Evolutionary conservation across 1,140 invertebrate genomes (phyloP), one percentile per base, ranked within the genome.

Genomic region (Pogonomyrmex barbatus): DNA sequence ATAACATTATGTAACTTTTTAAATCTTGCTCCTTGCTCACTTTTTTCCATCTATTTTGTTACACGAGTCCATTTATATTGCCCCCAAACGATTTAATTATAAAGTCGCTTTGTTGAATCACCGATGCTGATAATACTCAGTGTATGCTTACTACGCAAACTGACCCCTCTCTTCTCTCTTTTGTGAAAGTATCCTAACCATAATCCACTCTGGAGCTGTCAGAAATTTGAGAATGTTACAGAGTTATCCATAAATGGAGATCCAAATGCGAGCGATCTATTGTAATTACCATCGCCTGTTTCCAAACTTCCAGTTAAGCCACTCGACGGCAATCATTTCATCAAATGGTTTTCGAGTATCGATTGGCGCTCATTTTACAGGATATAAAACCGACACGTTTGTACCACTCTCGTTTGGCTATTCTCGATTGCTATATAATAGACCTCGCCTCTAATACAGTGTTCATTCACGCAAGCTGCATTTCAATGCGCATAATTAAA

Each of bases 221-320:
- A 83, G 79, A 83, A 83, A 83, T 83, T 83, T 73, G 68, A 83
- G 79, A 83, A 83, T 68, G 68, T 83, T 83, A 75, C 79, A 60
- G 54, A 83, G 79, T 83, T 83, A 83, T 75, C 52, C 52, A 83
- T 83, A 75, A 83, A 83, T 73, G 68, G 68, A 73, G 79, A 73
- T 45, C 68, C 42, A 75, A 83, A 73, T 83, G 68, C 79, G 54
- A 60, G 33, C 79, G 79, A 73, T 83, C 79, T 83, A 83, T 83
- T 83, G 79, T 83, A 83, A 83, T 83, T 83, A 75, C 68, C 67
- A 75, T n/a, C 56, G 42, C 12, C 79, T 62, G 56, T n/a, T 24
- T 70, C 47, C 17, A 54, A 82, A 82, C 68, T 73, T 71, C 42
- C 52, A 67, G 67, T 68, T 83, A 83, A 83, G 73, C 68, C 42